Evolutionary conservation across 2,113 vertebrate species (phyloP).

Genomic region (Petrocephalus microphthalmus): DNA sequence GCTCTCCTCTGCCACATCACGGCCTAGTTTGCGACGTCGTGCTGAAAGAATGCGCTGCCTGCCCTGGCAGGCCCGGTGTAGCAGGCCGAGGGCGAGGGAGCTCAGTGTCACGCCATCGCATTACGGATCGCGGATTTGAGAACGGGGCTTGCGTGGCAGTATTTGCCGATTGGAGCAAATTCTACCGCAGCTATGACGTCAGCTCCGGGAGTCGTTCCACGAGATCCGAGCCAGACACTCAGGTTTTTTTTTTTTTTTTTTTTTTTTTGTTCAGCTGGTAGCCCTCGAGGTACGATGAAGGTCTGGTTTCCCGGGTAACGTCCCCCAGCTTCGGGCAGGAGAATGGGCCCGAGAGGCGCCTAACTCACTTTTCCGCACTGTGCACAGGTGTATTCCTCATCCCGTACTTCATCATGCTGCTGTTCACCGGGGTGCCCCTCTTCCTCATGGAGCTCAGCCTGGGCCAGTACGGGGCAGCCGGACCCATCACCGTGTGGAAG

Average conservation of each 20-base stretch:
- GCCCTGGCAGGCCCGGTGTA: not conserved
- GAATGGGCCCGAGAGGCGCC: not conserved
- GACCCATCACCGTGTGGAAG: constrained; percentile 73
- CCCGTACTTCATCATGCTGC: constrained; percentile 74
- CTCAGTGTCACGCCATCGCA: not conserved
- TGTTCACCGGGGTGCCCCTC: constrained; percentile 67
- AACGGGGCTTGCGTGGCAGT: not conserved
- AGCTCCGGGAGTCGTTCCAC: not conserved
- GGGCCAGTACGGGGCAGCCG: constrained; percentile 68
- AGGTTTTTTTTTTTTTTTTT: not conserved
- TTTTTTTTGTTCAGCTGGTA: not conserved
- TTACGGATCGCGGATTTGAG: not conserved
- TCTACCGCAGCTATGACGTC: not conserved
- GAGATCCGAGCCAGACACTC: not conserved
- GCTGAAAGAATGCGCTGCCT: not conserved
- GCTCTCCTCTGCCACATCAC: not conserved
- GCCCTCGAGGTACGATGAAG: not conserved
- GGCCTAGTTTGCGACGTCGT: not conserved
- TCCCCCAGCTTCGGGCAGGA: not conserved
- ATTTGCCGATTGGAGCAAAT: not conserved
- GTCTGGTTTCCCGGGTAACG: not conserved
- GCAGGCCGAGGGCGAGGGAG: not conserved
- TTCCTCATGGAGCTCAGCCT: constrained; percentile 80
- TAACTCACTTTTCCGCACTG: not conserved
- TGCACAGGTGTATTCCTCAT: constrained; percentile 71